phyloP scores from a whole-genome alignment of 2,888 invertebrate species.

The Andrena dorsata region DNA sequence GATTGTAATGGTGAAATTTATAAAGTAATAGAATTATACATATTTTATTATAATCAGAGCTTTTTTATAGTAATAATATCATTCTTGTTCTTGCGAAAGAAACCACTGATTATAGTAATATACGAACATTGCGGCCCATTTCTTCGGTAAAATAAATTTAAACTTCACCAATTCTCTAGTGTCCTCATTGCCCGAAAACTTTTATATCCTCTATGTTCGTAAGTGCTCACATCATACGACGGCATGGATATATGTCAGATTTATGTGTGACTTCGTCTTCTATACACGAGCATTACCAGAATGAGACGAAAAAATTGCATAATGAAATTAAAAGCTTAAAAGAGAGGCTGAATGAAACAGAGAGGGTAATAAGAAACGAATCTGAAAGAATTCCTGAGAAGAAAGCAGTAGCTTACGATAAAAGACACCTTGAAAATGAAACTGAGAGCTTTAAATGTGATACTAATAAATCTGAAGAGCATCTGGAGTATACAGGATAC shows the following conservation, averaged over 20 bases:
- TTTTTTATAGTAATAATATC: constrained; percentile 6
- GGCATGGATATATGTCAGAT: constrained; percentile 85
- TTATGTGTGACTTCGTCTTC: constrained; percentile 72
- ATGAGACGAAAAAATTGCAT: constrained; percentile 87
- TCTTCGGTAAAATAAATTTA: constrained; percentile 11
- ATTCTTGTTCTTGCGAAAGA: not conserved
- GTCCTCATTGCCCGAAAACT: constrained; percentile 89
- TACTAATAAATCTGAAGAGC: constrained; percentile 52
- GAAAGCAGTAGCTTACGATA: constrained; percentile 66
- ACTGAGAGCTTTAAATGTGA: constrained; percentile 44
- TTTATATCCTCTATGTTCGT: constrained; percentile 89
- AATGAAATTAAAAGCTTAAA: constrained; percentile 89
- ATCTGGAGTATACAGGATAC: constrained; percentile 75
- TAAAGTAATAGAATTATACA: constrained; percentile 73
- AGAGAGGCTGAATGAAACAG: constrained; percentile 88
- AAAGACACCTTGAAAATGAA: constrained; percentile 55
- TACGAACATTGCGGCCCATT: not conserved
- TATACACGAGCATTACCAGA: constrained; percentile 84
- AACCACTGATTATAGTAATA: not conserved
- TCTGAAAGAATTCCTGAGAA: constrained; percentile 78
- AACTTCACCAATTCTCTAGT: constrained; percentile 84
- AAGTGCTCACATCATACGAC: constrained; percentile 87
- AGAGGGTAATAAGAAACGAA: constrained; percentile 86
- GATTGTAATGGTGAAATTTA: constrained; percentile 81
- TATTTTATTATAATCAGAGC: not conserved